Evolutionary conservation across 2,797 vertebrate species (phyloP), one percentile per base, ranked within the genome.

Genomic region (Protonibea diacanthus): DNA sequence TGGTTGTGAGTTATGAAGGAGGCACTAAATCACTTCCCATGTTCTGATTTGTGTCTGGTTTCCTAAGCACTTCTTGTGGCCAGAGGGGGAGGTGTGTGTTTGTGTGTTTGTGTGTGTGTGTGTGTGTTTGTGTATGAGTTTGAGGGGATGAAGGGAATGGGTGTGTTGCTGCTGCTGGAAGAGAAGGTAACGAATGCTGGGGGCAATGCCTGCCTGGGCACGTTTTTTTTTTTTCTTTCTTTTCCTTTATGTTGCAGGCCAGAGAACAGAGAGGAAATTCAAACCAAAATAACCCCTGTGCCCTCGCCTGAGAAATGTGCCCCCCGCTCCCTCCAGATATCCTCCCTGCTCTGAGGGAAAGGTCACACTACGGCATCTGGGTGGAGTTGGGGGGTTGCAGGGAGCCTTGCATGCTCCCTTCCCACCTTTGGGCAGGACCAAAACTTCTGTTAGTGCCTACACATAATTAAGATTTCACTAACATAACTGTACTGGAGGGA

Each of bases 41-140:
- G 87, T 93, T 92, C 91, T 92, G 90, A 92, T 94, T 93, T 94
- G 92, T 93, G 92, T 94, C 86, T 93, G 89, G 90, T 92, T 93
- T 93, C 86, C 88, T 80, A 89, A 91, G 90, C 87, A 82, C 82
- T 88, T 86, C 81, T 91, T 74, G 87, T 84, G 88, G 86, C 89
- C 82, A 73, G 78, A 85, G 87, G 85, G 81, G 65, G 82, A 74
- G 76, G 87, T 69, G 63, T 68, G 85, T 59, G 77, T 70, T 78
- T 65, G 71, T 77, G 74, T 71, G 59, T 60, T 51, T 68, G 59
- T 62, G 57, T 66, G 63, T 68, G 51, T 82, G 80, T 71, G 83
- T 69, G 62, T 80, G 62, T 81, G 74, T 74, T 65, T 75, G 69
- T 78, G 76, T 71, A 67, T 82, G 74, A 51, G 82, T 76, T 45